Evolutionary conservation across 1,140 invertebrate species (phyloP).

Genomic region (Drosophila sulfurigaster): DNA sequence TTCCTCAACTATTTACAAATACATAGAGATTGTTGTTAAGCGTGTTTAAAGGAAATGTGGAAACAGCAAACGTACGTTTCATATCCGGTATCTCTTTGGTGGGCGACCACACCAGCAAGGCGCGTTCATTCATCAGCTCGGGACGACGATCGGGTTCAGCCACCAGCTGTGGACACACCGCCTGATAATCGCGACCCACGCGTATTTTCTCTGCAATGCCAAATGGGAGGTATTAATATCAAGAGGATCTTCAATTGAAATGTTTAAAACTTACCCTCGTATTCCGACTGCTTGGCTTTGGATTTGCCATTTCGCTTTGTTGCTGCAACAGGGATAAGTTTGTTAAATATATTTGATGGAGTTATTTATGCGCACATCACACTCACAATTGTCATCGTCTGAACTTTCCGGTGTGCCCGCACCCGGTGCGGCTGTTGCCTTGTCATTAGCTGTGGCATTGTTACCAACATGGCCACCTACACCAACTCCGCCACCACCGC

Average conservation of each 20-base stretch:
- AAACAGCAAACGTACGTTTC: constrained; percentile 89
- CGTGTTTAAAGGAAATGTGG: not conserved
- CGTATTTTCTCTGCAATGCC: constrained; percentile 91
- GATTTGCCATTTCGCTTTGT: constrained; percentile 83
- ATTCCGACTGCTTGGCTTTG: constrained; percentile 82
- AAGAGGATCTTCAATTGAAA: not conserved
- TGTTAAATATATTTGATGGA: not conserved
- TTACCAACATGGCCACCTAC: constrained; percentile 37
- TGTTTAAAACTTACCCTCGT: constrained; percentile 68
- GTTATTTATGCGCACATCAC: not conserved
- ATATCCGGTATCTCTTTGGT: constrained; percentile 93
- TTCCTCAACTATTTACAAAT: constrained; percentile 96
- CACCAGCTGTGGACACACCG: constrained; percentile 92
- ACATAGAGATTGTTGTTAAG: not conserved
- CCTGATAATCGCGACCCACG: constrained; percentile 97
- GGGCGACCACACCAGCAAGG: constrained; percentile 97
- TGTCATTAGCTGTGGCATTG: constrained; percentile 50
- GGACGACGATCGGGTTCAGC: constrained; percentile 87
- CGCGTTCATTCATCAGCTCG: constrained; percentile 90
- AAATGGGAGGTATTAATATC: not conserved
- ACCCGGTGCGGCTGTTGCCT: constrained; percentile 60
- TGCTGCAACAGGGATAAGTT: constrained; percentile 49
- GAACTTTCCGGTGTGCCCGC: constrained; percentile 89
- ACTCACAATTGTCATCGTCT: constrained; percentile 92
- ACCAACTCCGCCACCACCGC: constrained; percentile 57